These are phyloP conservation scores for Mylabris sibirica DNA, from an alignment of 2,888 invertebrate species.

Conservation along the genomic window DNA sequence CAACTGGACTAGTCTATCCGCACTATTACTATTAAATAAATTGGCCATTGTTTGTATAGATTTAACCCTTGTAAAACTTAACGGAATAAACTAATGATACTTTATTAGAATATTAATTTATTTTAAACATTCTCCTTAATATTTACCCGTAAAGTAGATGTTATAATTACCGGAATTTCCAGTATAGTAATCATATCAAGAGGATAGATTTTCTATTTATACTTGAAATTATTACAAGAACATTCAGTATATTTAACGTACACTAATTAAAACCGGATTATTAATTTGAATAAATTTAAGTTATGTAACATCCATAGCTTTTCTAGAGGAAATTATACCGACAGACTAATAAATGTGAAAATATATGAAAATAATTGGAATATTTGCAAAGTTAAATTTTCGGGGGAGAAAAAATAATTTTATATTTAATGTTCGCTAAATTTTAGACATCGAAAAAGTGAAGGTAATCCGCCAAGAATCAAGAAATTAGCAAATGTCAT, in stretches of 20 bases:
- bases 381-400: neutral
- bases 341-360: neutral
- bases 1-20: neutral
- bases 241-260: neutral
- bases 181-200: neutral
- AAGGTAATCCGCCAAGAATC: neutral
- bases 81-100: neutral
- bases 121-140: neutral
- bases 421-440: too few relatives aligned
- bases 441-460: neutral
- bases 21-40: neutral
- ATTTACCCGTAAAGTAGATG: neutral
- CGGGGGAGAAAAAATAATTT: neutral
- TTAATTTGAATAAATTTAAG: conserved; percentile 13
- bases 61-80: neutral
- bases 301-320: neutral
- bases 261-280: neutral
- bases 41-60: neutral
- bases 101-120: neutral
- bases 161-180: neutral
- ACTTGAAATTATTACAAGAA: neutral
- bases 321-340: neutral
- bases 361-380: neutral
- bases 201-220: neutral
- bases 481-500: neutral